Percentiles rank a stretch among this genome's conserved stretches.
These are phyloP conservation scores for Rhopalosiphum padi DNA, from an alignment of 1,140 invertebrate genomes.

Conservation along the genomic window DNA sequence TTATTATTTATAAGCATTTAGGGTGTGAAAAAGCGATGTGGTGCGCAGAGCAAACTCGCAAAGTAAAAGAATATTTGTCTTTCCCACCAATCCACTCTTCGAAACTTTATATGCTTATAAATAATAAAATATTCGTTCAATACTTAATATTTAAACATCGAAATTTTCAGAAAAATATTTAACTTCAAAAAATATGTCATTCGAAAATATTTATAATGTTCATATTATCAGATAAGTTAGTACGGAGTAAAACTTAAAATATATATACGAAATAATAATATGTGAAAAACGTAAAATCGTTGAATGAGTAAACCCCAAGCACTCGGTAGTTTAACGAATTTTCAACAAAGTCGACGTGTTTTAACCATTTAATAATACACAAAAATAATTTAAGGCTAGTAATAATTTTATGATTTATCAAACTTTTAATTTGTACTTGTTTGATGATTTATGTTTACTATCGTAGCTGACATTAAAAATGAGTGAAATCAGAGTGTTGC, in stretches of 20 bases:
- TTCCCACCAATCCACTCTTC: background rate
- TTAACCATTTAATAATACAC: background rate
- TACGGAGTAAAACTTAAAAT: background rate
- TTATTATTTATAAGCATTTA: slow-evolving; percentile 20
- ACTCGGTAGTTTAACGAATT: background rate
- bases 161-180: background rate
- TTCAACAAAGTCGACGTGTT: background rate
- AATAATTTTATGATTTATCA: background rate
- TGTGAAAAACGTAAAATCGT: background rate
- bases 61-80: background rate
- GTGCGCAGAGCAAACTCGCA: background rate
- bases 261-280: background rate
- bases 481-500: background rate
- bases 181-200: background rate
- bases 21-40: background rate
- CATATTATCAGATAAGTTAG: background rate
- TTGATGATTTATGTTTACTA: background rate
- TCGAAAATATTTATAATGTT: background rate
- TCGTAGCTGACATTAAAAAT: background rate
- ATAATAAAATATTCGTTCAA: background rate
- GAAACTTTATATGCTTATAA: slow-evolving; percentile 6
- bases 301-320: background rate
- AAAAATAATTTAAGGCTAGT: background rate
- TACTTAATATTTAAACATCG: background rate
- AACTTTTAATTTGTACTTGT: background rate